phyloP scores from a whole-genome alignment of 2,797 vertebrate species.

The Pantherophis vulpinus region DNA sequence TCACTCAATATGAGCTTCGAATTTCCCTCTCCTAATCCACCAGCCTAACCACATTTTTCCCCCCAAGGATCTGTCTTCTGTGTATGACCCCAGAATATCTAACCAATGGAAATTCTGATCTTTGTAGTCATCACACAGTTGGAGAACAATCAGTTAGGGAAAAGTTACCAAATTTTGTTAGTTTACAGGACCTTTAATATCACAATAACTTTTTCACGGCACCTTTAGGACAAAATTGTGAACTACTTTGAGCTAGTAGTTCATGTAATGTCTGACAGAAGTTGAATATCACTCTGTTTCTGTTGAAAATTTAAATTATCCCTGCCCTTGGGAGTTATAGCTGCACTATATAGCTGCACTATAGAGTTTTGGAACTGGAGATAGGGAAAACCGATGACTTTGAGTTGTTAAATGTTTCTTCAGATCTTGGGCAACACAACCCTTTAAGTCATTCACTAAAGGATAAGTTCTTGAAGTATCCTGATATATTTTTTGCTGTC shows the following conservation, averaged over 20 bases:
- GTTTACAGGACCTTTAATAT: neutral
- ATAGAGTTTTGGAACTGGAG: neutral
- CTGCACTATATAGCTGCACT: neutral
- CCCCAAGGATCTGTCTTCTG: neutral
- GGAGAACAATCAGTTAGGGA: neutral
- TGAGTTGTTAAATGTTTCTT: neutral
- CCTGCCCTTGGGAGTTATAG: neutral
- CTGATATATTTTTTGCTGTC: constrained; percentile 30
- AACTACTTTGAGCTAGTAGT: neutral
- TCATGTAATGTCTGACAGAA: neutral
- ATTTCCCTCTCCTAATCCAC: neutral
- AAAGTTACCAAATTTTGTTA: neutral
- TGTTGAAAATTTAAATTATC: neutral
- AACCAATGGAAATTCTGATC: neutral
- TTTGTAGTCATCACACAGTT: neutral
- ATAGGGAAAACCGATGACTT: neutral
- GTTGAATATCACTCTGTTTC: neutral
- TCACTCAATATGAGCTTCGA: neutral
- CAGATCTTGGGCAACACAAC: neutral
- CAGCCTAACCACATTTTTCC: neutral
- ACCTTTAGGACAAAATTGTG: neutral
- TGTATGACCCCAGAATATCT: neutral
- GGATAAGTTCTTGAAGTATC: neutral
- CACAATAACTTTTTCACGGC: neutral
- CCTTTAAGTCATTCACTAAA: neutral